Evolutionary conservation across 1,140 invertebrate genomes (phyloP).

Genomic region (Bombus waltoni): DNA sequence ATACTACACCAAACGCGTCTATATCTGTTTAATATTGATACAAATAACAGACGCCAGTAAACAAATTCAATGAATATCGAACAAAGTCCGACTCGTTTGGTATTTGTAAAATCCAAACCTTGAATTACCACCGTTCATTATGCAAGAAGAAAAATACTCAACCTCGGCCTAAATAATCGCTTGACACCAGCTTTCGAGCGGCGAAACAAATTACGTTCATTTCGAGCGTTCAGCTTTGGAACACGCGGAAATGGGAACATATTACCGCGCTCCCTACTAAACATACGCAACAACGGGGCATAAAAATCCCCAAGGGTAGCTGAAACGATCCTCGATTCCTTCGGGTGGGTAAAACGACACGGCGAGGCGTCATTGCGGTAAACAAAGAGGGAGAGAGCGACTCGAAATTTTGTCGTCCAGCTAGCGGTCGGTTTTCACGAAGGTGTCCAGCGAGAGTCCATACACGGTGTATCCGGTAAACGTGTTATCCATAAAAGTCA

Average conservation of each 20-base stretch:
- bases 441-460: neutral
- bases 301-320: conserved; percentile 42
- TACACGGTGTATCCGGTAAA: conserved; percentile 49
- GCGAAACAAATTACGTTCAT: neutral
- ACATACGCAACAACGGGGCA: neutral
- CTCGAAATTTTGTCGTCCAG: neutral
- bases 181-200: too few species aligned
- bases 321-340: neutral
- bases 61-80: too few species aligned
- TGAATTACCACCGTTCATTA: too few species aligned
- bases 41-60: too few species aligned
- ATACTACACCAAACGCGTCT: too few species aligned
- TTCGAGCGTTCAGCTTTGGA: too few species aligned
- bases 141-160: too few species aligned
- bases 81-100: too few species aligned
- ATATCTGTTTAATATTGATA: too few species aligned
- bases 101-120: too few species aligned
- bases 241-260: too few species aligned
- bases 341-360: neutral
- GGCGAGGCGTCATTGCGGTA: conserved; percentile 15
- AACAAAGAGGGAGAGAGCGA: conserved; percentile 42
- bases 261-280: neutral
- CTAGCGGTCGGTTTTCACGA: neutral
- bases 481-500: conserved; percentile 71
- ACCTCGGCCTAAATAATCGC: too few species aligned